Base-by-base conservation (phyloP, 1,140 invertebrate genomes). In the Parapsyche elsis region DNA sequence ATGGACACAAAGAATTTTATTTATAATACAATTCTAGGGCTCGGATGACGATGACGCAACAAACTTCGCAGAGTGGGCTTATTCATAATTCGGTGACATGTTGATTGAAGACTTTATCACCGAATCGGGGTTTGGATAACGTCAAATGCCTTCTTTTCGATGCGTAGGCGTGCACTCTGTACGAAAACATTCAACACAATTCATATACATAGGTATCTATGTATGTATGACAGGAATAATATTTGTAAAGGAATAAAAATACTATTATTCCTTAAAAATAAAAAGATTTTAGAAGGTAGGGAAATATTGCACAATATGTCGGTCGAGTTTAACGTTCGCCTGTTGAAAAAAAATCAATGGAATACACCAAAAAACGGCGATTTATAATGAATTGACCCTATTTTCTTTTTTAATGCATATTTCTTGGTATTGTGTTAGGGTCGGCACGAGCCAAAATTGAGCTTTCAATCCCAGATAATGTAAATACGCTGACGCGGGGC, bases 61-160 rank as follows among this genome's bases (percentile, higher is more conserved):
- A 79, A 81, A 81, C 71, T 78, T 81, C 53, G 57, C n/a, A 79
- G 74, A 81, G 81, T 79, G 81, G 81, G 81, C 73, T 79, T 79
- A 81, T 81, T 81, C 81, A 81, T 81, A 79, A 70, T 81, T 81
- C 81, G 77, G 76, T 81, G 81, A 81, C 81, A 81, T 38, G 78
- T 81, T 81, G 81, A 81, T 81, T 79, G 81, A 81, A 81, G 77
- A 81, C 81, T 81, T 57, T 70, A 79, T 81, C 45, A 5, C 53
- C n/a, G n/a, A n/a, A 21, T 71, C 10, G 9, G 70, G 26, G 26
- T 12, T 9, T 44, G 70, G 16, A 38, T 14, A 53, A 1, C 49
- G 2, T 19, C 64, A 19, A 67, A 67, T 67, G 64, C 64, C 53
- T 10, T 59, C 10, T 59, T n/a, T 59, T 21, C 10, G 21, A 4